Conservation (phyloP, 1,140 invertebrate genomes). For the Lethrus apterus region DNA sequence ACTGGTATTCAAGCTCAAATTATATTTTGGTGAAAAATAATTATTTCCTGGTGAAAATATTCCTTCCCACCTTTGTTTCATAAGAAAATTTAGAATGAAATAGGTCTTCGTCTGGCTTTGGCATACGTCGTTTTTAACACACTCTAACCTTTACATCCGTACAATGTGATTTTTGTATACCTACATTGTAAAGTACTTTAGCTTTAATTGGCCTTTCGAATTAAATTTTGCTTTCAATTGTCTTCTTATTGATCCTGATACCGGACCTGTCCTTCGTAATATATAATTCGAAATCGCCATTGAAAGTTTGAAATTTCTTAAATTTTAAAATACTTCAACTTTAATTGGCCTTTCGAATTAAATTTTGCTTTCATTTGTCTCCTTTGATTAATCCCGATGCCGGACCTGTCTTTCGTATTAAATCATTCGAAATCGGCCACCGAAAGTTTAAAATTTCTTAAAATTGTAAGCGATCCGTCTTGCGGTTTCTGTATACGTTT, state of each 20-base stretch:
- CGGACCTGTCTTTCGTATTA: neutral
- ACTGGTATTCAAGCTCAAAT: no score
- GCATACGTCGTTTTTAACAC: no score
- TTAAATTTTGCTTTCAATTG: neutral
- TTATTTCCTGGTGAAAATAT: no score
- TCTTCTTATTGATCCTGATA: neutral
- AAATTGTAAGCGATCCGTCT: neutral
- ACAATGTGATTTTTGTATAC: no score
- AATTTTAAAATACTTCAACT: slow-evolving; percentile 1
- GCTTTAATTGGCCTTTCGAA: neutral
- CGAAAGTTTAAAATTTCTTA: slow-evolving; percentile 3
- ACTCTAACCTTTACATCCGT: no score
- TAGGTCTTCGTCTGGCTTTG: no score
- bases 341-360: neutral
- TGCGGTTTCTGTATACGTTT: slow-evolving; percentile 16
- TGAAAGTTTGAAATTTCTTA: no score
- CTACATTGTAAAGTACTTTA: neutral
- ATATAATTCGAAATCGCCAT: no score
- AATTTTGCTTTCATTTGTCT: neutral
- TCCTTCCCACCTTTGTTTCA: no score
- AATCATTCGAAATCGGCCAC: no score
- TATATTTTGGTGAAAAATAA: no score
- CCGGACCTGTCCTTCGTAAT: neutral
- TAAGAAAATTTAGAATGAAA: no score
- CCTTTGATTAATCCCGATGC: neutral